Base-by-base conservation (phyloP, 2,888 invertebrate genomes). In the Andrena flavipes region DNA sequence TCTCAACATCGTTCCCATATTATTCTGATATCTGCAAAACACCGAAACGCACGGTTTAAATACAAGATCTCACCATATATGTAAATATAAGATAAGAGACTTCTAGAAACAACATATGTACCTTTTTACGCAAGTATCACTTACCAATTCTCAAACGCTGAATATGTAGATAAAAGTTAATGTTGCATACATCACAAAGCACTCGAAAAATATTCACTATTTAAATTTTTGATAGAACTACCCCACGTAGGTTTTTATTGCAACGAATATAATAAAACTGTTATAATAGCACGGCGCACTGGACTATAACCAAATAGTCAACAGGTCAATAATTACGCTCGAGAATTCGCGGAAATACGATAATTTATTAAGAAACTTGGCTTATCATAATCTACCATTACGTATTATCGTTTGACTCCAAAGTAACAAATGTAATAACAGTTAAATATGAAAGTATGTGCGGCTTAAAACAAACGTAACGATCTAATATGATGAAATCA, bases 11-110 rank as follows among this genome's bases (percentile, higher is more conserved):
- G 42, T 81, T 64, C 2, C 56, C 20, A 0, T 7, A 30, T 7
- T 49, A 23, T 42, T 74, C 42, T n/a, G 30, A 49, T 74, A 70
- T 68, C 84, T 84, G 69, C 0, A 67, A 73, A 65, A 74, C 6
- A 69, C 64, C 51, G 62, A 33, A 1, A 56, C 2, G 33, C 6
- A 62, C 13, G 23, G 65, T 35, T 51, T 67, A 30, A 6, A 6
- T 13, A 48, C 29, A 13, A 48, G 42, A 20, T 51, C 20, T 2
- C 3, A 33, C 4, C 6, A 35, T 13, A 4, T 4, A 0, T 4
- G 29, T 8, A 56, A 59, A 23, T 5, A 30, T 42, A 10, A 2
- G 71, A 8, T 26, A 1, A 30, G 48, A 67, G 2, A 62, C 26
- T 35, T 23, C 13, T 1, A 3, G 26, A 54, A n/a, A 48, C 2